Evolutionary conservation across 2,888 invertebrate genomes (phyloP).

Genomic region (Drosophila crucigera): DNA sequence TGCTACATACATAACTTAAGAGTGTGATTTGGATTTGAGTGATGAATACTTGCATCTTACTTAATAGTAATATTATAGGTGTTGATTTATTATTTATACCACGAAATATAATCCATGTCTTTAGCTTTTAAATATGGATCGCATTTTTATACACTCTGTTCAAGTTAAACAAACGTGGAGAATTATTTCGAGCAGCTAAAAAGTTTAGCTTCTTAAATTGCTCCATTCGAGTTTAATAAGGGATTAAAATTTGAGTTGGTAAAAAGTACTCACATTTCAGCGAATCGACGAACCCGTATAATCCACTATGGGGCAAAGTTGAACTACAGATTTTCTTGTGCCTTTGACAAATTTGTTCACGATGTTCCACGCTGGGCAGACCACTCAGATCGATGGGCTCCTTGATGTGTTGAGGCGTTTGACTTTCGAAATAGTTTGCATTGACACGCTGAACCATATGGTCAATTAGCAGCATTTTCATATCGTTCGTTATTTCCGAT

Average conservation of each 20-base stretch:
- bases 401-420: slow-evolving; percentile 53
- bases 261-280: slow-evolving; percentile 46
- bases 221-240: not conserved
- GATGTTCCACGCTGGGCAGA: slow-evolving; percentile 39
- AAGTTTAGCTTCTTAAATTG: not conserved
- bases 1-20: not conserved
- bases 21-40: not conserved
- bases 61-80: not conserved
- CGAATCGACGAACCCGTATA: slow-evolving; percentile 62
- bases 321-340: slow-evolving; percentile 40
- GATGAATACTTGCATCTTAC: not conserved
- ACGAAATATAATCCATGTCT: not conserved
- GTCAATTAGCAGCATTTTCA: slow-evolving; percentile 38
- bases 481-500: slow-evolving; percentile 30
- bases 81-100: not conserved
- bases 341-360: slow-evolving; percentile 39
- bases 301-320: slow-evolving; percentile 24
- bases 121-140: not conserved
- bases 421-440: slow-evolving; percentile 42
- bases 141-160: not conserved
- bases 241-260: not conserved
- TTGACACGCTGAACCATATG: slow-evolving; percentile 48
- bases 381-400: slow-evolving; percentile 59
- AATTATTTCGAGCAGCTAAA: not conserved
- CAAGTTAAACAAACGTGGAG: not conserved